Evolutionary conservation across 2,113 vertebrate genomes (phyloP).

Genomic region (Otocyon megalotis): DNA sequence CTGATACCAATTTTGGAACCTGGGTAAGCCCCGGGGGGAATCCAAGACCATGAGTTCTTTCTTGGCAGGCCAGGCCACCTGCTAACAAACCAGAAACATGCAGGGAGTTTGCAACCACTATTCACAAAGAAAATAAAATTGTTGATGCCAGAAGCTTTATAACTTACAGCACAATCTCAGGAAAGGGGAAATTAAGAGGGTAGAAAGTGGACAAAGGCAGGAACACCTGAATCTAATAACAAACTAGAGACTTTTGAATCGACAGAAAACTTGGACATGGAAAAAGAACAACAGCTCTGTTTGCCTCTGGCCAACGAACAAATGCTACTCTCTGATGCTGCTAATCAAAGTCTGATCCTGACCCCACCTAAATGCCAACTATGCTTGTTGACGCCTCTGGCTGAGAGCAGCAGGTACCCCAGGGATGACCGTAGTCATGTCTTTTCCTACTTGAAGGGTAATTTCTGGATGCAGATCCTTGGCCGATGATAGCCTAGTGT

Average conservation of each 20-base stretch:
- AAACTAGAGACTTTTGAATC: constrained; percentile 55
- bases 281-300: constrained; percentile 15
- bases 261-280: constrained; percentile 40
- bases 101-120: constrained; percentile 44
- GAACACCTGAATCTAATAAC: constrained; percentile 73
- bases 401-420: too few species aligned
- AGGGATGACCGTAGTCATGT: not conserved
- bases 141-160: constrained; percentile 66
- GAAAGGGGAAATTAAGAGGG: not conserved
- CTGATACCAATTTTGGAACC: constrained; percentile 66
- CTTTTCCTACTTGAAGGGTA: not conserved
- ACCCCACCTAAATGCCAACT: not conserved
- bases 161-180: constrained; percentile 52
- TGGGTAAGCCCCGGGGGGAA: not conserved
- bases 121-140: constrained; percentile 65
- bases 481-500: not conserved
- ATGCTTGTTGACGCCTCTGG: not conserved
- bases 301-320: constrained; percentile 52
- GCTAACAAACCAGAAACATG: constrained; percentile 67
- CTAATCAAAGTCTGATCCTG: not conserved
- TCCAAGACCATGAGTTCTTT: constrained; percentile 16
- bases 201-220: constrained; percentile 11
- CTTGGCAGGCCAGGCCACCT: constrained; percentile 65
- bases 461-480: not conserved
- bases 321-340: not conserved